These are phyloP conservation scores for Muricea muricata DNA, from an alignment of 92 coral and sea anemone species.

Conservation along the genomic window DNA sequence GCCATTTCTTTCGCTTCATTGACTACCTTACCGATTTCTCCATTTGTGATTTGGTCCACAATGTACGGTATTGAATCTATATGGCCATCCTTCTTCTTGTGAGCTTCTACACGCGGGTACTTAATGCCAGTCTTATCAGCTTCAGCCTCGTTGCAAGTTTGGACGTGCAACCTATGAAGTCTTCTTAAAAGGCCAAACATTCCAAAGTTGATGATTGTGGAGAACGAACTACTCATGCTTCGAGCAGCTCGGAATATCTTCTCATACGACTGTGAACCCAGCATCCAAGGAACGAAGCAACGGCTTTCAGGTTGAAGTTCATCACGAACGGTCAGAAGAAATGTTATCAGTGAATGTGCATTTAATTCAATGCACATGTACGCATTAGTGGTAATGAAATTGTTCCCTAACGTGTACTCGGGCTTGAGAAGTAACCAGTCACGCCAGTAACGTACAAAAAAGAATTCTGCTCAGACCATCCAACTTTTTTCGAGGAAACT, in stretches of 20 bases:
- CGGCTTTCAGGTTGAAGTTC: neutral
- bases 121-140: neutral
- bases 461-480: slow-evolving; percentile 15
- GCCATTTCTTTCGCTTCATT: neutral
- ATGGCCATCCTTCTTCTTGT: slow-evolving; percentile 5
- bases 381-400: slow-evolving; percentile 7
- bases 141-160: neutral
- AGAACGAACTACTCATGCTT: slow-evolving; percentile 5
- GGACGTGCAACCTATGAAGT: slow-evolving; percentile 8
- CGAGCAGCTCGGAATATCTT: slow-evolving; percentile 11
- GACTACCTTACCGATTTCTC: neutral
- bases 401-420: slow-evolving; percentile 4
- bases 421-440: neutral
- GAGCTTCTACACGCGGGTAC: neutral
- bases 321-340: slow-evolving; percentile 6
- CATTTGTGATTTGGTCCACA: neutral
- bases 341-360: slow-evolving; percentile 15
- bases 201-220: slow-evolving; percentile 13
- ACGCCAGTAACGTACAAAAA: slow-evolving; percentile 21
- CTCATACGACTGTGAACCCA: slow-evolving; percentile 22
- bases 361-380: slow-evolving; percentile 22
- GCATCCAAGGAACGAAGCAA: slow-evolving; percentile 3
- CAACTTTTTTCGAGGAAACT: neutral
- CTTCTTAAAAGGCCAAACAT: slow-evolving; percentile 8
- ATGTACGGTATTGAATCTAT: neutral